phyloP scores from a whole-genome alignment of 1,140 invertebrate genomes.

The Spodoptera litura region DNA sequence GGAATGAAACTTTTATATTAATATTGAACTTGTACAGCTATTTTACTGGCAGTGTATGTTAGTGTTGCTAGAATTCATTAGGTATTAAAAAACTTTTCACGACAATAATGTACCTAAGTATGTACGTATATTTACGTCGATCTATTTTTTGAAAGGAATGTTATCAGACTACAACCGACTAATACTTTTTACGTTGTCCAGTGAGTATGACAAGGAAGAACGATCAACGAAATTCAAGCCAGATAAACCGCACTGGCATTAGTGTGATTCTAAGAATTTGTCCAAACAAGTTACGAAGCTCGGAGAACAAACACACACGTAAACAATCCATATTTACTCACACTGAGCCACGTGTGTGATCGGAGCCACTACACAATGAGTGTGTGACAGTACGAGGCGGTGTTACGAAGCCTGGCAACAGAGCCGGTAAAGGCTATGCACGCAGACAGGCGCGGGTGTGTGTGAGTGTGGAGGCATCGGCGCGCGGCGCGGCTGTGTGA shows the following conservation, averaged over 20 bases:
- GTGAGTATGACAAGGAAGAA: constrained; percentile 57
- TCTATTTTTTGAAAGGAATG: constrained; percentile 1
- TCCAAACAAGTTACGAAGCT: constrained; percentile 79
- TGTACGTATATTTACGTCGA: neutral
- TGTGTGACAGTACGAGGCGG: constrained; percentile 48
- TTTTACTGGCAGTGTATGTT: neutral
- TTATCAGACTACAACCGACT: constrained; percentile 10
- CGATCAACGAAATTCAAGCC: constrained; percentile 56
- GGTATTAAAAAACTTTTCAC: constrained; percentile 18
- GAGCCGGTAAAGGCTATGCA: constrained; percentile 51
- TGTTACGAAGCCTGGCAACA: constrained; percentile 58
- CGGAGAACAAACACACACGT: constrained; percentile 59
- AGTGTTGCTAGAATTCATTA: neutral
- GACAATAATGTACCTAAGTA: neutral
- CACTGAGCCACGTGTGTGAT: constrained; percentile 40
- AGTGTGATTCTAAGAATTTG: constrained; percentile 79
- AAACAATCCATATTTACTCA: constrained; percentile 46
- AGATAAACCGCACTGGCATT: constrained; percentile 66
- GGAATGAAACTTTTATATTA: constrained; percentile 14
- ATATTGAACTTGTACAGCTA: neutral
- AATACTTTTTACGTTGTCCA: constrained; percentile 22
- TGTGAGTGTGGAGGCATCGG: constrained; percentile 54
- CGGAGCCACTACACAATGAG: constrained; percentile 41
- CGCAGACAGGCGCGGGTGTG: constrained; percentile 33
- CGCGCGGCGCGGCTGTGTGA: constrained; percentile 47